phyloP scores from a whole-genome alignment of 2,888 invertebrate species.

The Folsomia candida region DNA sequence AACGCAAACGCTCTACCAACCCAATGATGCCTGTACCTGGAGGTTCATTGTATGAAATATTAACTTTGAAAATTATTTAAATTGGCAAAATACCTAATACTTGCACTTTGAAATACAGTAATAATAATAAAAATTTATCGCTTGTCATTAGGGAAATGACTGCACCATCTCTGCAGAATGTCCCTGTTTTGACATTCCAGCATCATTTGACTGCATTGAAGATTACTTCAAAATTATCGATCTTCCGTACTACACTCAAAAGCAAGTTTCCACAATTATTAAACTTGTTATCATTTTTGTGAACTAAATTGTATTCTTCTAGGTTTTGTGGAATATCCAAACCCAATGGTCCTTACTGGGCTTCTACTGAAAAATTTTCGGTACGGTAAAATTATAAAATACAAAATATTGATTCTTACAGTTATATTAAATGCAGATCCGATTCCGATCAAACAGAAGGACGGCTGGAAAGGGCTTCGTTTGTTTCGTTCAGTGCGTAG shows the following conservation, averaged over 20 bases:
- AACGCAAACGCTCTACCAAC: conserved; percentile 29
- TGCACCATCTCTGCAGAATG: conserved; percentile 35
- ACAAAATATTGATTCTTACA: no score
- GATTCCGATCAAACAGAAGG: conserved; percentile 33
- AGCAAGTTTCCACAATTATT: conserved; percentile 23
- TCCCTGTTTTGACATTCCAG: conserved; percentile 41
- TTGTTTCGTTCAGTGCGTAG: conserved; percentile 36
- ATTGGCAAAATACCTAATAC: not conserved
- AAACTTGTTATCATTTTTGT: no score
- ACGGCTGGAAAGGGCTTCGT: conserved; percentile 38
- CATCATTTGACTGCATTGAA: conserved; percentile 35
- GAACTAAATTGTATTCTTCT: not conserved
- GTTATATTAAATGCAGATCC: no score
- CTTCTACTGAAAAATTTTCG: conserved; percentile 31
- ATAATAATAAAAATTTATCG: conserved; percentile 6
- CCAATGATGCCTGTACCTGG: conserved; percentile 43
- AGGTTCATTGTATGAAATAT: conserved; percentile 36
- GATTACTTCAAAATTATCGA: conserved; percentile 44
- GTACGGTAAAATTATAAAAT: no score
- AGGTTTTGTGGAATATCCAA: conserved; percentile 44
- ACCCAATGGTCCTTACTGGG: conserved; percentile 34
- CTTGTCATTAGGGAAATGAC: conserved; percentile 26
- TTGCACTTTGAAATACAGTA: not conserved
- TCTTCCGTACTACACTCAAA: conserved; percentile 36
- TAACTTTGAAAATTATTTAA: not conserved